Evolutionary conservation across 2,113 vertebrate genomes (phyloP).

Genomic region (Triplophysa tibetana): DNA sequence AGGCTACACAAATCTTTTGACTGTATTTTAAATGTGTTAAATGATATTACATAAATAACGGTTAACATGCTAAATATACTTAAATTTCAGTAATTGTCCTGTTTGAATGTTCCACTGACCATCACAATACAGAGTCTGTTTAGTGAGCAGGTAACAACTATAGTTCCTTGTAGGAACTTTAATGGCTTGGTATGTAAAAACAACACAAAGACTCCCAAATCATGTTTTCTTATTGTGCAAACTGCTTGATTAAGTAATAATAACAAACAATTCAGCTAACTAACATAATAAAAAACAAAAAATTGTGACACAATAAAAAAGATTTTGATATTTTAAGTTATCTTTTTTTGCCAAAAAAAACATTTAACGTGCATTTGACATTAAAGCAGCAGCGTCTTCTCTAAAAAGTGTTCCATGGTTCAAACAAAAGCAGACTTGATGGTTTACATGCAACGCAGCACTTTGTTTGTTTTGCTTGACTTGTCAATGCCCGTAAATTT

Average conservation of each 20-base stretch:
- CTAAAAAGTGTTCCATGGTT: background rate
- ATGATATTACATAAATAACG: no score
- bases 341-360: no score
- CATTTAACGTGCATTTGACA: background rate
- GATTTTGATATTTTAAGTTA: no score
- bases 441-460: background rate
- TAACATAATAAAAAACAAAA: background rate
- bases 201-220: no score
- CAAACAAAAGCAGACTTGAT: background rate
- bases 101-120: slow-evolving; percentile 15
- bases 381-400: background rate
- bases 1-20: no score
- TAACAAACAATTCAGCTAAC: no score
- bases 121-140: background rate
- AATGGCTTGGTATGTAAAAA: background rate
- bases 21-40: no score
- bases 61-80: no score
- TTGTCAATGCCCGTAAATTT: background rate
- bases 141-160: background rate
- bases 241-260: no score
- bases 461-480: background rate
- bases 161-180: slow-evolving; percentile 3
- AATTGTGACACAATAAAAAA: no score
- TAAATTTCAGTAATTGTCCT: background rate
- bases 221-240: no score